Conservation (phyloP, 1,140 invertebrate species). For the Bilobella aurantiaca region DNA sequence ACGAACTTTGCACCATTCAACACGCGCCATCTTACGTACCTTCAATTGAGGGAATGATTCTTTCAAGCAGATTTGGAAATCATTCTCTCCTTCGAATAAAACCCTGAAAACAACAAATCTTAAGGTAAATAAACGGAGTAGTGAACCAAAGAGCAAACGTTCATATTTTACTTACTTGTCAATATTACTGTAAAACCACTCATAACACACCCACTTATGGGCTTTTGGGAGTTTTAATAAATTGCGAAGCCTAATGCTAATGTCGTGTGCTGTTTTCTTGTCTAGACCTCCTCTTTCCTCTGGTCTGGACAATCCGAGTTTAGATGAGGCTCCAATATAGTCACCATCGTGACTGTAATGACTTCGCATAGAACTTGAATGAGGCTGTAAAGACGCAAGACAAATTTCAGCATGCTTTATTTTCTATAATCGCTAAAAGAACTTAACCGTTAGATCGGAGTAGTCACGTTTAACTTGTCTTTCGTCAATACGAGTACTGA, state of each 20-base stretch:
- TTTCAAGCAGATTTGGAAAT: constrained; percentile 86
- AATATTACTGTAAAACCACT: constrained; percentile 98
- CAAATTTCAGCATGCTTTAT: too few species aligned
- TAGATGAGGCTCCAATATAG: background rate
- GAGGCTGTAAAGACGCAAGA: background rate
- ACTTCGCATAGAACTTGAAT: background rate
- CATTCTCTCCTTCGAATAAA: constrained; percentile 90
- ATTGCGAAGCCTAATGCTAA: constrained; percentile 82
- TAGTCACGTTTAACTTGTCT: background rate
- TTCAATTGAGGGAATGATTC: constrained; percentile 91
- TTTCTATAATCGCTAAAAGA: too few species aligned
- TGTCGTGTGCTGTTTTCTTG: constrained; percentile 70
- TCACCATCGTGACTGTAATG: background rate
- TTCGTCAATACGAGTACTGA: background rate
- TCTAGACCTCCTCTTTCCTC: constrained; percentile 40
- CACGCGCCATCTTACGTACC: constrained; percentile 68
- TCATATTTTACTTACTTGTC: constrained; percentile 56
- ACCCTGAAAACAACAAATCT: constrained; percentile 48
- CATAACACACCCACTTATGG: constrained; percentile 97
- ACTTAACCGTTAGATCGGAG: background rate
- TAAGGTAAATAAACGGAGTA: constrained; percentile 3
- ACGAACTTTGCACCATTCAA: constrained; percentile 92
- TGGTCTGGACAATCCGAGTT: background rate
- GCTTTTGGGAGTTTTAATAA: constrained; percentile 96
- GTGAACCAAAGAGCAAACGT: background rate